phyloP scores from a whole-genome alignment of 2,113 vertebrate species.

The Lipophrys pholis region DNA sequence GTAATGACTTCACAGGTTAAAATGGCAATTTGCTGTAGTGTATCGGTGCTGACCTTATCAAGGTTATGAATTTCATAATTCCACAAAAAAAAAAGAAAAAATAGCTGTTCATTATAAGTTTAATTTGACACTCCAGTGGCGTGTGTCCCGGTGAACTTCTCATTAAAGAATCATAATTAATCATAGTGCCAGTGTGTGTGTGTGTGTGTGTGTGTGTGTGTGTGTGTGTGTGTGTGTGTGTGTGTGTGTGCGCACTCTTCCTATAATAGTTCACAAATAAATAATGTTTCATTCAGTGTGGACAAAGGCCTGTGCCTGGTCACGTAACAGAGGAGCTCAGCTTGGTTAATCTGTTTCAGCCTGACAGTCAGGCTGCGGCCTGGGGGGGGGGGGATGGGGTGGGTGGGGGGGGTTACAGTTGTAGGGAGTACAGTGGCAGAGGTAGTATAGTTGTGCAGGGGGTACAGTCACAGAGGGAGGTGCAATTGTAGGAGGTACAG shows the following conservation, averaged over 20 bases:
- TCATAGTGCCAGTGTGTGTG: constrained; percentile 27
- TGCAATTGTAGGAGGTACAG: too few species aligned
- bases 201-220: too few species aligned
- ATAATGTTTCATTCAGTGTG: constrained; percentile 13
- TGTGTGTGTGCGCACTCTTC: too few species aligned
- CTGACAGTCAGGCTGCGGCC: too few species aligned
- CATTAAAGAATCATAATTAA: constrained; percentile 72
- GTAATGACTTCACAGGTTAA: constrained; percentile 47
- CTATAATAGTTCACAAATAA: constrained; percentile 30
- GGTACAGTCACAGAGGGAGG: too few species aligned
- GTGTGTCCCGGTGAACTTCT: constrained; percentile 69
- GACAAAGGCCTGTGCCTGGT: constrained; percentile 10
- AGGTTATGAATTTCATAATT: constrained; percentile 58
- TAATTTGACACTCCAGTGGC: constrained; percentile 78
- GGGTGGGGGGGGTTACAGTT: too few species aligned
- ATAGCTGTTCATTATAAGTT: constrained; percentile 68
- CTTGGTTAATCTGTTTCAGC: constrained; percentile 6
- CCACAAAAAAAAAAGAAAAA: constrained; percentile 37
- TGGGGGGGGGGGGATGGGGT: too few species aligned
- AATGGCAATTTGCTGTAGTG: constrained; percentile 55
- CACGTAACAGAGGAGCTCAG: background rate
- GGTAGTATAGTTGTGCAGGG: too few species aligned
- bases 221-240: too few species aligned
- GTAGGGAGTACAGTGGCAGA: too few species aligned
- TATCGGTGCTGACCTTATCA: constrained; percentile 58